Base-by-base conservation (phyloP, 2,113 vertebrate species). In the Muscicapa adusta region DNA sequence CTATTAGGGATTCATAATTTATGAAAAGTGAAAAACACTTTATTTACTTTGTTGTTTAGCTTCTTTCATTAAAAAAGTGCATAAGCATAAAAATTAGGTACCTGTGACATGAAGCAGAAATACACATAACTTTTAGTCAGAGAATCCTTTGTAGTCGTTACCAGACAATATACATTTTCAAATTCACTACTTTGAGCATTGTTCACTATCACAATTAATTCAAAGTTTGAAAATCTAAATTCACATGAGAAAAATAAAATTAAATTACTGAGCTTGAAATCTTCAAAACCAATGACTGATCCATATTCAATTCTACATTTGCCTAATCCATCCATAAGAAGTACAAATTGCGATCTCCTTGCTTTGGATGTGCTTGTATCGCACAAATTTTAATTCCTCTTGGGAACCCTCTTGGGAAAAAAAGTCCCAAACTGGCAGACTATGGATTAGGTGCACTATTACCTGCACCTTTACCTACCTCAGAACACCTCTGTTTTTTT, bases 401-500 rank as follows among this genome's bases (percentile, higher is more conserved):
- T 94, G 90, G 84, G 88, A 91, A 93, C 80, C 42, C 65, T 91
- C 74, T 85, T 95, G 94, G 92, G 91, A 91, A 93, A 85, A 85
- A 68, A 79, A 48, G 50, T 93, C 87, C 87, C 85, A 43, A n/a
- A 70, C 61, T 93, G 95, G 93, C 91, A 68, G 89, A 77, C 93
- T 92, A 94, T 0, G 57, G 90, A 91, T 42, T 94, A 97, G 94
- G 91, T 56, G 96, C 96, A 97, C 86, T 90, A 95, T 94, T 93
- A 95, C 71, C 91, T 91, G 77, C 80, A 87, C 97, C 97, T 97
- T 97, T 96, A 98, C 97, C 97, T 98, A 98, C 97, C 97, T 98
- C 97, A 87, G 96, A 91, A 97, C 96, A 98, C 97, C 97, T 97
- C 92, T 93, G 96, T 96, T 96, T 96, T 97, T 97, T 97, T 89